phyloP scores from a whole-genome alignment of 1,140 invertebrate species.

The Drosophila prosaltans region DNA sequence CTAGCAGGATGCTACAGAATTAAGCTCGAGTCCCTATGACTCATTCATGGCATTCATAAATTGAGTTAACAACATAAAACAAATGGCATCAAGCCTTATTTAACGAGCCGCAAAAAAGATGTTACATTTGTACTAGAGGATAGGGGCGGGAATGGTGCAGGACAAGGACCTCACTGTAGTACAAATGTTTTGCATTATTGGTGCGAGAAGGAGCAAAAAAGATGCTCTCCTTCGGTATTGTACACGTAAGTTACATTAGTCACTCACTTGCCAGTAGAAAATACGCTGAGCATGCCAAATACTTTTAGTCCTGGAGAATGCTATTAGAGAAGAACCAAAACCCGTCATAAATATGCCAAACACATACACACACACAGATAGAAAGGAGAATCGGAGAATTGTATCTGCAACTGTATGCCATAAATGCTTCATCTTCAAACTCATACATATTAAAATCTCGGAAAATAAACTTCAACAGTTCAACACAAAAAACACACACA shows the following conservation, averaged over 20 bases:
- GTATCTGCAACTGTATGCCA: conserved; percentile 55
- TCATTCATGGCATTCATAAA: conserved; percentile 62
- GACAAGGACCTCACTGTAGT: conserved; percentile 36
- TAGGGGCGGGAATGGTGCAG: background rate
- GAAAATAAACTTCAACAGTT: conserved; percentile 79
- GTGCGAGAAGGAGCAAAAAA: conserved; percentile 20
- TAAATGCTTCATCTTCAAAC: conserved; percentile 75
- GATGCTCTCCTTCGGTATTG: background rate
- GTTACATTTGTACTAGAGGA: conserved; percentile 26
- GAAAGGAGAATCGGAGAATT: conserved; percentile 10
- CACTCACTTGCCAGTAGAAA: conserved; percentile 64
- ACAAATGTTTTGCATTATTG: conserved; percentile 78
- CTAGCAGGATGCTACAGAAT: background rate
- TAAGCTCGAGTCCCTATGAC: conserved; percentile 20
- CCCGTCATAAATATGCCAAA: conserved; percentile 68
- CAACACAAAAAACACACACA: conserved; percentile 43
- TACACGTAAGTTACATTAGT: conserved; percentile 78
- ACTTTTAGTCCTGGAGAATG: conserved; percentile 50
- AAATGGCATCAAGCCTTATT: conserved; percentile 65
- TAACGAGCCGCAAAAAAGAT: conserved; percentile 71
- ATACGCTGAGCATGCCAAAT: conserved; percentile 65
- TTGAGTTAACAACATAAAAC: conserved; percentile 68
- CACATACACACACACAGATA: conserved; percentile 40
- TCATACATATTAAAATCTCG: conserved; percentile 81
- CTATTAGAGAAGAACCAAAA: conserved; percentile 47